Evolutionary conservation across 2,113 vertebrate species (phyloP), one percentile per base, ranked within the genome.

Genomic region (Microcebus jonahi): DNA sequence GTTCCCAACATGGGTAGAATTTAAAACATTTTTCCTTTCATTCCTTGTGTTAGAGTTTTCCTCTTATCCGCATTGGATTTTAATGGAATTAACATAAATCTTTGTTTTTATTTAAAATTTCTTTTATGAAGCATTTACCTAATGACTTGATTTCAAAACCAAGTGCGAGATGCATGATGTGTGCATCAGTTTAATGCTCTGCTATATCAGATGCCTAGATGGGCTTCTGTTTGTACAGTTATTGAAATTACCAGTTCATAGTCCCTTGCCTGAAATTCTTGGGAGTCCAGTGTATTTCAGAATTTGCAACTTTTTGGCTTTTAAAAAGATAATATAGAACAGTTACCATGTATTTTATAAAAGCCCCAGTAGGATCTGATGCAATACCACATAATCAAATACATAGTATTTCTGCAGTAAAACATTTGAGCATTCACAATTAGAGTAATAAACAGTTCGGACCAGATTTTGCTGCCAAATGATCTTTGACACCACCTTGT

Each of bases 381-480:
- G 31, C 36, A 68, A 20, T 15, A 27, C 8, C 14, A 29, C 18
- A 73, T 93, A 76, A 88, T 93, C 29, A 96, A 59, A 48, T 25
- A 34, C 12, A 50, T 70, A 67, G 13, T 90, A 39, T 88, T 91
- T 95, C 13, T 63, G 50, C 12, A 76, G 67, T 14, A 87, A 79
- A 95, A 71, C 31, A 36, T 70, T 68, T n/a, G 83, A 79, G 87
- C 8, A 61, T 73, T 95, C 39, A 81, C 10, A 90, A 11, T 59
- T 71, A 71, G 31, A 91, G 34, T 39, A 85, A 65, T 88, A 71
- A 95, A 67, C 25, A 89, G 20, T 89, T 94, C 25, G 75, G 25
- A 90, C 57, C 53, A 94, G 39, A 29, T 94, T 95, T 97, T 94
- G 45, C 39, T 90, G 31, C 39, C 65, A 90, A 70, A 70, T 88